These are phyloP conservation scores for Porites divaricata DNA, from an alignment of 92 coral and sea anemone genomes.

Conservation along the genomic window DNA sequence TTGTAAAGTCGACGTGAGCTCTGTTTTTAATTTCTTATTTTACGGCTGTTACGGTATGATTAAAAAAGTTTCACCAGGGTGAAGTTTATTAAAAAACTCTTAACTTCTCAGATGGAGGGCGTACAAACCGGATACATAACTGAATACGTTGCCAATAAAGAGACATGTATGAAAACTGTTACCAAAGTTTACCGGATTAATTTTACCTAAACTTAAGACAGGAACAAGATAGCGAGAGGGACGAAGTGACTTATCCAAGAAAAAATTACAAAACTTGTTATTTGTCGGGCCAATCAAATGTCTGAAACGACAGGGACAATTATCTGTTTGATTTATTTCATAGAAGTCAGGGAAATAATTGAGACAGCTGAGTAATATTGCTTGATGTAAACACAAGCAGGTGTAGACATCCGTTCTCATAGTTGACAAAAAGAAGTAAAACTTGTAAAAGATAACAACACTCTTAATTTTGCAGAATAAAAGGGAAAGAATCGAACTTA, in stretches of 20 bases:
- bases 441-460: conserved; percentile 33
- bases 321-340: conserved; percentile 41
- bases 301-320: conserved; percentile 37
- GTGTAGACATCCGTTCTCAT: conserved; percentile 42
- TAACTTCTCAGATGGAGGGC: conserved; percentile 31
- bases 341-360: conserved; percentile 39
- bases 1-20: conserved; percentile 18
- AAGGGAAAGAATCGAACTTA: not conserved
- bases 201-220: not conserved
- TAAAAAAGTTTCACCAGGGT: conserved; percentile 33
- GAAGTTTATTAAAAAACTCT: conserved; percentile 42
- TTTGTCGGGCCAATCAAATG: conserved; percentile 29
- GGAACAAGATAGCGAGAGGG: not conserved
- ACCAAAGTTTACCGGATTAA: not conserved
- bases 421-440: conserved; percentile 24
- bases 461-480: not conserved
- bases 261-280: conserved; percentile 8
- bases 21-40: conserved; percentile 36
- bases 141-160: not conserved
- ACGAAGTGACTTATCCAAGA: conserved; percentile 18
- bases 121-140: conserved; percentile 36
- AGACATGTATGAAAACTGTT: not conserved
- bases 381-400: conserved; percentile 43
- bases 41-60: conserved; percentile 26
- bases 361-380: conserved; percentile 47